Evolutionary conservation across 1,140 invertebrate genomes (phyloP), one percentile per base, ranked within the genome.

Genomic region (Bathynomus jamesi): DNA sequence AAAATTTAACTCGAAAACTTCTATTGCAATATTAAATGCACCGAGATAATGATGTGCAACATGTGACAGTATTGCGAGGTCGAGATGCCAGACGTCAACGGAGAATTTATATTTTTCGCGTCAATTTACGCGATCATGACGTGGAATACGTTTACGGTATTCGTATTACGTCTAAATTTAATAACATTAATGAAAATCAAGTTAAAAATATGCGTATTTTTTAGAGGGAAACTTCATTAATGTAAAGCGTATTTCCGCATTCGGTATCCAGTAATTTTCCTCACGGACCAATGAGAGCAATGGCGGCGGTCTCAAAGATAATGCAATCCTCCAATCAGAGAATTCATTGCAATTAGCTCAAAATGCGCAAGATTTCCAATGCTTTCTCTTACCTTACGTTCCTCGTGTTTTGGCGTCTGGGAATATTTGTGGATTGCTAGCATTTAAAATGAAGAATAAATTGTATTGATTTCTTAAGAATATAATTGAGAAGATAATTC

Each of bases 1-100:
- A 53, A 53, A 53, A 17, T 53, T 53, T 53, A 53, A 53, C 40
- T 53, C 40, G 40, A 21, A 1, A 53, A 1, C 21, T 53, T 53
- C 21, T 53, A 53, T 53, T 53, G 40, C 40, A 53, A 53, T 53
- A 53, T 53, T 53, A 53, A 53, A 53, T 53, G 40, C 40, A 53
- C 13, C 40, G 40, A 21, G 21, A 53, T 53, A 53, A 53, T 21
- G 40, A 53, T 21, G 40, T 53, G 40, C 40, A 53, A 53, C 40
- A 53, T 53, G 40, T 53, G 40, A 53, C 40, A 53, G 13, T 53
- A 21, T 53, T 53, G 40, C 40, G 40, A 53, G 21, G 13, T 17
- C 11, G 21, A 53, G 40, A 53, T 53, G 40, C 40, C 40, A 53
- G 5, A 53, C 21, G 40, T 53, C 40, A 53, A 21, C 40, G 40